phyloP scores from a whole-genome alignment of 2,113 vertebrate genomes.

The Spermophilus dauricus region DNA sequence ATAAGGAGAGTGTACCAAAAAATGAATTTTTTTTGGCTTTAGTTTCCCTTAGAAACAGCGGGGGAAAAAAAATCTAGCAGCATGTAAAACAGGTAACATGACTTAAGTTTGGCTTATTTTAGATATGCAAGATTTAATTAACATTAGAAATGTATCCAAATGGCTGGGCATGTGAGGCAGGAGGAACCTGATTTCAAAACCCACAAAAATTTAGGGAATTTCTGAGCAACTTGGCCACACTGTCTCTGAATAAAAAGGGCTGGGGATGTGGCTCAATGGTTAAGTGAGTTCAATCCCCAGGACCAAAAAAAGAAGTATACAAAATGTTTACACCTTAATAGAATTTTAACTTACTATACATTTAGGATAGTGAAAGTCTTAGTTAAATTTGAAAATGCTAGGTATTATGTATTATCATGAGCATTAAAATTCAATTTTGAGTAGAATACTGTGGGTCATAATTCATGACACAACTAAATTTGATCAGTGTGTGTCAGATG shows the following conservation, averaged over 20 bases:
- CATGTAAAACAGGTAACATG: background rate
- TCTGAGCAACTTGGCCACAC: too few species aligned
- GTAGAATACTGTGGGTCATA: background rate
- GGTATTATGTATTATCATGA: background rate
- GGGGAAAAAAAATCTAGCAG: background rate
- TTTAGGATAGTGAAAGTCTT: slow-evolving; percentile 40
- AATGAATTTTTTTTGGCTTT: background rate
- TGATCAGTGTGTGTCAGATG: background rate
- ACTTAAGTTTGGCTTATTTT: background rate
- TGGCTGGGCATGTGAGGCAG: too few species aligned
- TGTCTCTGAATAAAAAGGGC: too few species aligned
- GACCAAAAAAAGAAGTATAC: background rate
- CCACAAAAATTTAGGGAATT: too few species aligned
- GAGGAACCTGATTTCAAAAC: too few species aligned
- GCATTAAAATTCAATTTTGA: background rate
- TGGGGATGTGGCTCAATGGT: too few species aligned
- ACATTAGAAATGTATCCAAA: background rate
- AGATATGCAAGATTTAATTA: slow-evolving; percentile 5
- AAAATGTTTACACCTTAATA: background rate
- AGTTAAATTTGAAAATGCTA: slow-evolving; percentile 10
- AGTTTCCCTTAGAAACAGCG: background rate
- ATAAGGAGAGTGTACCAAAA: background rate
- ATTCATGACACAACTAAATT: background rate
- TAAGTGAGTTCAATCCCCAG: too few species aligned
- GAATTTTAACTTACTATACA: background rate